Percentiles rank a stretch among this genome's conserved stretches.
phyloP scores from a whole-genome alignment of 2,888 invertebrate species.

The Drosophila helvetica region DNA sequence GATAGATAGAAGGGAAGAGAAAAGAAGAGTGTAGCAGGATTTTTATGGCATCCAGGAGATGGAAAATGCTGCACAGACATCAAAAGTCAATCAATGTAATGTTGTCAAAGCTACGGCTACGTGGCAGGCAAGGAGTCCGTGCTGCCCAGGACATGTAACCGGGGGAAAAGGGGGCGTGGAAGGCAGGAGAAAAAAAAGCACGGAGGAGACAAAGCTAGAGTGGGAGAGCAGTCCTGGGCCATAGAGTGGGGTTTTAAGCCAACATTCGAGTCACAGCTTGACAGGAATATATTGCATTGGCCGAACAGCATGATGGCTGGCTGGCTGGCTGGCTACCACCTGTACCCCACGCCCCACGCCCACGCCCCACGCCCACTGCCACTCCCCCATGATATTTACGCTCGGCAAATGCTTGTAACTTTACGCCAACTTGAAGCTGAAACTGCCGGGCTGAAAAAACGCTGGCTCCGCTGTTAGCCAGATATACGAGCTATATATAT shows the following conservation, averaged over 20 bases:
- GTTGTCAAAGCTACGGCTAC: constrained; percentile 54
- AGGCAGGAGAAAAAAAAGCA: background rate
- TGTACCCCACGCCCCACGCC: background rate
- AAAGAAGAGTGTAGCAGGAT: background rate
- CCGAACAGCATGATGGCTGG: constrained; percentile 26
- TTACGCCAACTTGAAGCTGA: background rate
- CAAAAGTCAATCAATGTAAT: constrained; percentile 71
- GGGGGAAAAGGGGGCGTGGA: constrained; percentile 2
- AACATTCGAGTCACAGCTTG: constrained; percentile 35
- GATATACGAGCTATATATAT: background rate
- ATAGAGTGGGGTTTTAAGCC: constrained; percentile 16
- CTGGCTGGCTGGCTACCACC: too few species aligned
- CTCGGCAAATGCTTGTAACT: constrained; percentile 15
- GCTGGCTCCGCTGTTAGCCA: constrained; percentile 5
- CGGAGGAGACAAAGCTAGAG: background rate
- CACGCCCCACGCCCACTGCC: constrained; percentile 16
- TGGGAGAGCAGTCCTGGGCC: background rate
- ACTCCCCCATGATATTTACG: background rate
- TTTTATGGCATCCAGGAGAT: background rate
- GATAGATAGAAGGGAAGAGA: background rate
- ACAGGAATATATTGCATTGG: constrained; percentile 42
- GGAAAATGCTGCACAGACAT: constrained; percentile 34
- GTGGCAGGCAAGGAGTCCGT: constrained; percentile 32
- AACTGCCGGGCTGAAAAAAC: background rate
- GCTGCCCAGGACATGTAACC: background rate